Base-by-base conservation (phyloP, 2,113 vertebrate species). In the Cettia cetti region DNA sequence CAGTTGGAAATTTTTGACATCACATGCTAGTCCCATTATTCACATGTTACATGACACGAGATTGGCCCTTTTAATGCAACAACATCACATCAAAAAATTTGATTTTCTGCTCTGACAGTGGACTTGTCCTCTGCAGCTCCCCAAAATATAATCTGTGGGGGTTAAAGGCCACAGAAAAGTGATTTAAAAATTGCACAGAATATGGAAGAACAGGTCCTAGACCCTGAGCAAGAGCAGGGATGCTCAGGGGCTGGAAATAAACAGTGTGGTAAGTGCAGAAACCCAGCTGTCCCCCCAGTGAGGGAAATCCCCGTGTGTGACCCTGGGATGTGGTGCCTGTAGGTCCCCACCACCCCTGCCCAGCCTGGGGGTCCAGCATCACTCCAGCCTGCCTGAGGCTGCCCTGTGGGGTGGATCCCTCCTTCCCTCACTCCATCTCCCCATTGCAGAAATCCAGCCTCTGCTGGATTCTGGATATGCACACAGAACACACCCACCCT, bases 61-160 rank as follows among this genome's bases (percentile, higher is more conserved):
- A 97, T 95, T 96, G 98, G 97, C 97, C 96, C 97, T 97, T 97
- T 97, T 97, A 97, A 97, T 97, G 97, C 96, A 97, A 96, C 91
- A 97, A 97, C 97, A 96, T 97, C 96, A 76, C 96, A 97, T 96
- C 57, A 90, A 90, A 91, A 97, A 96, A 90, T 95, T 59, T 98
- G 96, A 97, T 97, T 98, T 97, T 97, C 81, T 97, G 94, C 92
- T 96, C 94, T 96, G 97, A 97, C 97, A 97, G 94, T 86, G 92
- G 77, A 86, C 89, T 92, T 94, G 82, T 97, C 93, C 89, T 95
- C 84, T 49, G 80, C 13, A 61, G 72, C 35, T 80, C 90, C 87
- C 65, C 80, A 92, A 94, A 97, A 97, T 83, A 91, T 82, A 96
- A 97, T 95, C 95, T 96, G 76, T 54, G 89, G 21, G 53, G 97